A percentile compares a stretch with the other conserved stretches of the same genome.
phyloP scores from a whole-genome alignment of 2,797 vertebrate species.

The Leptatherina wallacei region DNA sequence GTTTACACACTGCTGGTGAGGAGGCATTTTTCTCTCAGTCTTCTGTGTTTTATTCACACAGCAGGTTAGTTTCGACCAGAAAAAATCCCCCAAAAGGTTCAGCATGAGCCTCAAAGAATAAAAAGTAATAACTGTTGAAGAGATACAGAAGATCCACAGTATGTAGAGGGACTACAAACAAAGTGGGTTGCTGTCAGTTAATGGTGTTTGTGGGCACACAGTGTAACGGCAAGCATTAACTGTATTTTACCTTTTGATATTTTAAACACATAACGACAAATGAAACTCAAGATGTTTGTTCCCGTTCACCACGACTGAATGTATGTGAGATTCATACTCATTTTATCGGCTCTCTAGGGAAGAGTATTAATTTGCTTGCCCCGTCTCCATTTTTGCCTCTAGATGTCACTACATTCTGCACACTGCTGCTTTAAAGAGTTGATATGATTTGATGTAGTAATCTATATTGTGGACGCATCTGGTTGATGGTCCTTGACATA shows the following conservation, averaged over 20 bases:
- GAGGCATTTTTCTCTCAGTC: constrained; percentile 26
- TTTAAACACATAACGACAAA: too few species aligned
- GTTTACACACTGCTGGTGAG: constrained; percentile 23
- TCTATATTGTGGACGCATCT: constrained; percentile 30
- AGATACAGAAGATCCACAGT: not conserved
- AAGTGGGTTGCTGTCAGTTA: not conserved
- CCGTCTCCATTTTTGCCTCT: not conserved
- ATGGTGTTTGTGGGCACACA: too few species aligned
- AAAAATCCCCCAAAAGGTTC: constrained; percentile 27
- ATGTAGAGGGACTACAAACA: not conserved
- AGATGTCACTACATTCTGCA: constrained; percentile 3
- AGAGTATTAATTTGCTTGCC: not conserved
- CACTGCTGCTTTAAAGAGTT: constrained; percentile 8
- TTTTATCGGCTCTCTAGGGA: not conserved
- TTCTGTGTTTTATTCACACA: constrained; percentile 37
- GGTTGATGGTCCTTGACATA: constrained; percentile 51
- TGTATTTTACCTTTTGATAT: too few species aligned
- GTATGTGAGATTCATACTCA: too few species aligned
- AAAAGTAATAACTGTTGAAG: not conserved
- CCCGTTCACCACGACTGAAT: too few species aligned
- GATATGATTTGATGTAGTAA: constrained; percentile 14
- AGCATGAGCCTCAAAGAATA: constrained; percentile 11
- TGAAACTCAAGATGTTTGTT: too few species aligned
- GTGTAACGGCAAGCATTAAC: too few species aligned
- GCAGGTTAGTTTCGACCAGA: constrained; percentile 35